Percentiles rank a stretch among this genome's conserved stretches.
Evolutionary conservation across 92 coral and sea anemone genomes (phyloP).

Genomic region (Bergia sp.): DNA sequence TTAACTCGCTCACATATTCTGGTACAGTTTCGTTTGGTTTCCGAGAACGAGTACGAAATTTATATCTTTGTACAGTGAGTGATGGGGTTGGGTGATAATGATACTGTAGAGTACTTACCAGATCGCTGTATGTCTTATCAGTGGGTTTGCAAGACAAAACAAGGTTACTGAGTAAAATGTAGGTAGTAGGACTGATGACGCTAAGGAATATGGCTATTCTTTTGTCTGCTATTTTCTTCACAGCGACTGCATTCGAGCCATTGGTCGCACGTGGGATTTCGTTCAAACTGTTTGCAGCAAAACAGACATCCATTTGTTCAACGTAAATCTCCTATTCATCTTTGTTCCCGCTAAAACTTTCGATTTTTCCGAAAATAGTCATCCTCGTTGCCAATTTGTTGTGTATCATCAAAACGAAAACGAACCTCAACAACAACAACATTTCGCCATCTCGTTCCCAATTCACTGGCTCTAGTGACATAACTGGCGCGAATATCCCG

Average conservation of each 20-base stretch:
- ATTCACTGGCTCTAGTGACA: too few relatives aligned
- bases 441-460: too few relatives aligned
- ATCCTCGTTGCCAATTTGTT: too few relatives aligned
- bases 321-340: too few relatives aligned
- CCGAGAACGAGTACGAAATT: constrained; percentile 23
- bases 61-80: constrained; percentile 27
- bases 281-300: too few relatives aligned
- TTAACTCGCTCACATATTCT: constrained; percentile 23
- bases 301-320: too few relatives aligned
- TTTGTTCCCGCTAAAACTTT: too few relatives aligned
- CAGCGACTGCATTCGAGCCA: not conserved
- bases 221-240: not conserved
- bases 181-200: constrained; percentile 7
- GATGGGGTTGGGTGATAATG: constrained; percentile 40
- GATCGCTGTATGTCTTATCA: constrained; percentile 11
- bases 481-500: too few relatives aligned
- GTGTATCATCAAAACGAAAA: too few relatives aligned
- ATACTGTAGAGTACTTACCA: constrained; percentile 30
- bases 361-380: too few relatives aligned
- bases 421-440: too few relatives aligned
- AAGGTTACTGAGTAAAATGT: not conserved
- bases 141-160: constrained; percentile 36
- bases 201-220: not conserved
- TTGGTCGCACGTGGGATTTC: too few relatives aligned
- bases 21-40: constrained; percentile 30